phyloP scores from a whole-genome alignment of 2,797 vertebrate species.

The Liasis olivaceus region DNA sequence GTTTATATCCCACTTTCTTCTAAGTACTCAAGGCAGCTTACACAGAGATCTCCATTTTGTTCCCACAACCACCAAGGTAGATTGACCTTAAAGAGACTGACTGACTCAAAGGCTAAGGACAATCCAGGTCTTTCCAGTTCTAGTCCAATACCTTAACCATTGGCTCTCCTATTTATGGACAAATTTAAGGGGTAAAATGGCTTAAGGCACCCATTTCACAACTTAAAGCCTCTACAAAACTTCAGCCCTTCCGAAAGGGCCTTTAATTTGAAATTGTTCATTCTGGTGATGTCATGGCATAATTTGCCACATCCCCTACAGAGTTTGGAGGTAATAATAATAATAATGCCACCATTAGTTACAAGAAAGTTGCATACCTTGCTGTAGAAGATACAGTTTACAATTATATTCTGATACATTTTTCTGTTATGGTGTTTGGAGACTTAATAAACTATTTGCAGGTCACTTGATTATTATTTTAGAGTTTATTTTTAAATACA shows the following conservation, averaged over 20 bases:
- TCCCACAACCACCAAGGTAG: not conserved
- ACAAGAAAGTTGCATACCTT: not conserved
- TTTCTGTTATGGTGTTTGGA: not conserved
- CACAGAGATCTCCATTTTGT: not conserved
- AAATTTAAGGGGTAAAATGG: no score
- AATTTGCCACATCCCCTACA: no score
- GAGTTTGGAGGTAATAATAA: no score
- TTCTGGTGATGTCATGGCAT: no score
- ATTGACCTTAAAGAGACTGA: not conserved
- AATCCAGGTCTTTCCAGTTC: not conserved
- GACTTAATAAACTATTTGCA: constrained; percentile 30
- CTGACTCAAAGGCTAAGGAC: not conserved
- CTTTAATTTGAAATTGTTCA: no score
- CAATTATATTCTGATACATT: not conserved
- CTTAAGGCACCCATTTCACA: no score
- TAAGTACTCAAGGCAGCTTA: not conserved
- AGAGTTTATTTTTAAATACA: constrained; percentile 47
- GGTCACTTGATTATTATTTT: constrained; percentile 36
- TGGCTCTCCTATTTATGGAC: no score
- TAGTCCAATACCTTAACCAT: no score
- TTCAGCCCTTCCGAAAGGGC: no score
- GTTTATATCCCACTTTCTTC: not conserved
- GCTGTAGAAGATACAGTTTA: not conserved
- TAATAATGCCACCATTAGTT: not conserved
- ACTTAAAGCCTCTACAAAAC: no score